Evolutionary conservation across 2,797 vertebrate species (phyloP), one percentile per base, ranked within the genome.

Genomic region (Macroramphosus scolopax): DNA sequence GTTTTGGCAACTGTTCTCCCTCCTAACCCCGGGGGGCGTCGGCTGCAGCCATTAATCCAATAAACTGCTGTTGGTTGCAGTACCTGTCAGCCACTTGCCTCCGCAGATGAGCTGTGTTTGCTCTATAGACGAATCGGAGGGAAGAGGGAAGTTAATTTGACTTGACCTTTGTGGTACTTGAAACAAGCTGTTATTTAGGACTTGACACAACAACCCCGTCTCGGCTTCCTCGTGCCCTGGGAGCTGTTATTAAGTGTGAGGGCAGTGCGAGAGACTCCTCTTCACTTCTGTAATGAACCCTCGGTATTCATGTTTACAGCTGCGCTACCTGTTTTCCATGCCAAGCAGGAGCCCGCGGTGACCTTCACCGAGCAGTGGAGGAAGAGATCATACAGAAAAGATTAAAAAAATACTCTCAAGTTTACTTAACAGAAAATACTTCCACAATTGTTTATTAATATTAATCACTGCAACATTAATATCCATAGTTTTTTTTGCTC

Each of bases 131-230:
- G 44, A 42, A 48, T 50, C 17, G n/a, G n/a, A n/a, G 24, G 10
- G 2, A 36, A 67, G 43, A 50, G 39, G 5, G 49, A 63, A 62
- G 63, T 77, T 77, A 36, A 77, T 79, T 67, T 61, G 34, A 62
- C 42, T 70, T 78, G 66, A 80, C 71, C 75, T 76, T 58, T 79
- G 15, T 37, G 29, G 15, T 31, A 17, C 46, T 60, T 55, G 24
- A 66, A 80, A 77, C 62, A 67, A 60, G 67, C 46, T 60, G 48
- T 68, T 63, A 61, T 70, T 72, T 77, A 61, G 16, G 24, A 59
- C 15, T 54, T 12, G 8, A 32, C 43, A 26, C 17, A 29, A 37
- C 28, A 16, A 5, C 38, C 25, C 3, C 24, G 2, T 6, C 25
- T 14, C 25, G 32, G 25, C 13, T 6, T 15, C 22, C 42, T 22